Evolutionary conservation across 2,797 vertebrate genomes (phyloP).

Genomic region (Chromis chromis): DNA sequence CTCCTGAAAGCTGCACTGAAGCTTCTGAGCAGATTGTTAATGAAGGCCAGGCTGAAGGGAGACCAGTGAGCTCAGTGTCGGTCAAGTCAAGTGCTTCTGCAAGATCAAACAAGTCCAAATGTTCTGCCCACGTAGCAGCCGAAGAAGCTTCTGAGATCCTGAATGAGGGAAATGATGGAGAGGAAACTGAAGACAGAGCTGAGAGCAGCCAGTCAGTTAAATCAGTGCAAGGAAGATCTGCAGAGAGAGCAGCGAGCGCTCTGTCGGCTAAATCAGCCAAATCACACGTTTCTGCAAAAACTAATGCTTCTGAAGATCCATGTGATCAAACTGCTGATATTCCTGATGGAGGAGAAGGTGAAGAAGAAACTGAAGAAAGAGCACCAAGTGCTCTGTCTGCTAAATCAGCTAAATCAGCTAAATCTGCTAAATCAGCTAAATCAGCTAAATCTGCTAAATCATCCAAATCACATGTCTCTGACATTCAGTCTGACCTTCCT

Average conservation of each 20-base stretch:
- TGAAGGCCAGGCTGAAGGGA: conserved; percentile 34
- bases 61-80: conserved; percentile 48
- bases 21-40: background rate
- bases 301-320: conserved; percentile 16
- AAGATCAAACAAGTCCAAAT: conserved; percentile 56
- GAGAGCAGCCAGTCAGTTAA: conserved; percentile 51
- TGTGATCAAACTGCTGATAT: conserved; percentile 1
- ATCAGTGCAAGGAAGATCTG: conserved; percentile 44
- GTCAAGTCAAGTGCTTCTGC: conserved; percentile 56
- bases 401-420: conserved; percentile 56
- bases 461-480: too few relatives aligned
- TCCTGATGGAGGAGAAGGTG: conserved; percentile 18
- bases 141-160: conserved; percentile 26
- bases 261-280: conserved; percentile 59
- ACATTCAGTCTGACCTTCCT: too few relatives aligned
- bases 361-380: conserved; percentile 44
- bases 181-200: conserved; percentile 61
- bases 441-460: too few relatives aligned
- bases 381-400: conserved; percentile 53
- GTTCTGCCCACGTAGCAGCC: conserved; percentile 35
- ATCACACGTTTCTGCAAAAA: conserved; percentile 32
- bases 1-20: background rate
- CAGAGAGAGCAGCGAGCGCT: conserved; percentile 34
- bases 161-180: conserved; percentile 20
- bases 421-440: conserved; percentile 44